A percentile compares a stretch with the other conserved stretches of the same genome.
These are phyloP conservation scores for Dryocosmus kuriphilus DNA, from an alignment of 2,888 invertebrate species.

Conservation along the genomic window DNA sequence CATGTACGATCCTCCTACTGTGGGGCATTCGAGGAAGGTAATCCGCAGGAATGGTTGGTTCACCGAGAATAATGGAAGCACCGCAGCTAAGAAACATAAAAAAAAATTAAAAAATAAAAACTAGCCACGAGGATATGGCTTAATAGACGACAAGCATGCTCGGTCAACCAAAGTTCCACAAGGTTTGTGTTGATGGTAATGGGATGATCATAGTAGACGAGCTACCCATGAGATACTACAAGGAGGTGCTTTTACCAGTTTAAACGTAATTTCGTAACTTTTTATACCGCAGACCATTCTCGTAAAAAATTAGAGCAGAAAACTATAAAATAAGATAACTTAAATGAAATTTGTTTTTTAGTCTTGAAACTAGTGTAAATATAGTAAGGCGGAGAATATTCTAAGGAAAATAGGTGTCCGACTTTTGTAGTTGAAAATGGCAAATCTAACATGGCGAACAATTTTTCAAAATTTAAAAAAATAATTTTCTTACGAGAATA, in stretches of 20 bases:
- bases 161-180: slow-evolving; percentile 29
- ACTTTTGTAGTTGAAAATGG: too few relatives aligned
- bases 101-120: slow-evolving; percentile 6
- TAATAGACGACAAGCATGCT: slow-evolving; percentile 37
- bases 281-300: not conserved
- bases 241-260: slow-evolving; percentile 20
- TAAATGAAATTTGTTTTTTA: not conserved
- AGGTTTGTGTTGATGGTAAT: slow-evolving; percentile 31
- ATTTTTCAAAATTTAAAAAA: too few relatives aligned
- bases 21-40: slow-evolving; percentile 29
- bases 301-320: slow-evolving; percentile 6
- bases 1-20: slow-evolving; percentile 20
- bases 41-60: slow-evolving; percentile 25
- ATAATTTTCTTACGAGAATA: too few relatives aligned
- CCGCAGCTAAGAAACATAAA: slow-evolving; percentile 22
- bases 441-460: too few relatives aligned
- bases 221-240: slow-evolving; percentile 2
- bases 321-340: not conserved
- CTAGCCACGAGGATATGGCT: slow-evolving; percentile 28
- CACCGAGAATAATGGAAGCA: slow-evolving; percentile 36
- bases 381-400: too few relatives aligned
- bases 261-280: slow-evolving; percentile 10
- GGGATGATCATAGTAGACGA: not conserved
- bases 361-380: not conserved
- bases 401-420: too few relatives aligned